Base-by-base conservation (phyloP, 2,797 vertebrate species). In the Trematomus bernacchii region DNA sequence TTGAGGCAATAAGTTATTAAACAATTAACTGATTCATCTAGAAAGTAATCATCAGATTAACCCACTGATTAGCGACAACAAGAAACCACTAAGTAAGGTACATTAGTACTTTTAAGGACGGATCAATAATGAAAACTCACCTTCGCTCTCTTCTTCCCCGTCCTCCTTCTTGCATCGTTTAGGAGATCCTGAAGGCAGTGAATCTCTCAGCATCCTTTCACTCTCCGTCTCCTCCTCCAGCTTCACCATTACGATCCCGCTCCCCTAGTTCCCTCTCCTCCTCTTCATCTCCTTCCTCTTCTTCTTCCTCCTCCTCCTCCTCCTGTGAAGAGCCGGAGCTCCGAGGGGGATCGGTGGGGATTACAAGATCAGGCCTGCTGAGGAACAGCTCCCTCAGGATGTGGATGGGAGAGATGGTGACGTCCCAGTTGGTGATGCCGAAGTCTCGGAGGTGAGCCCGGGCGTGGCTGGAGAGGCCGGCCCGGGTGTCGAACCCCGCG, bases 381-480 rank as follows among this genome's bases (percentile, higher is more conserved):
- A 97, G 97, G 87, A 99, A 96, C 55, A 99, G 90, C 92, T 98
- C 96, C 76, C 97, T 94, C 63, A 99, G 95, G 81, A 99, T 97
- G 92, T 98, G 96, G 82, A 99, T 99, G 3, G 98, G 98, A 0
- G 97, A 99, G 77, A 98, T 94, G 47, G 97, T 99, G n/a, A 99
- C 96, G 64, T 98, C 97, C 98, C 98, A 99, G 95, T 99, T 99
- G 79, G 97, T 98, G 89, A 99, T 99, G 61, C 97, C 97, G 19
- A 99, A 98, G 89, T 99, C 98, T 0, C 98, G 93, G 47, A 99
- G 96, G 91, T 99, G 98, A 42, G 98, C 98, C 11, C 98, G 92
- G 67, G 98, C 98, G 0, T 99, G 98, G 92, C 98, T 99, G 79
- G 98, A 99, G 40, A 99, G 96, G 18, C 98, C 98, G 0, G 98